phyloP scores from a whole-genome alignment of 2,113 vertebrate species.

The Spizaetus ornatus region DNA sequence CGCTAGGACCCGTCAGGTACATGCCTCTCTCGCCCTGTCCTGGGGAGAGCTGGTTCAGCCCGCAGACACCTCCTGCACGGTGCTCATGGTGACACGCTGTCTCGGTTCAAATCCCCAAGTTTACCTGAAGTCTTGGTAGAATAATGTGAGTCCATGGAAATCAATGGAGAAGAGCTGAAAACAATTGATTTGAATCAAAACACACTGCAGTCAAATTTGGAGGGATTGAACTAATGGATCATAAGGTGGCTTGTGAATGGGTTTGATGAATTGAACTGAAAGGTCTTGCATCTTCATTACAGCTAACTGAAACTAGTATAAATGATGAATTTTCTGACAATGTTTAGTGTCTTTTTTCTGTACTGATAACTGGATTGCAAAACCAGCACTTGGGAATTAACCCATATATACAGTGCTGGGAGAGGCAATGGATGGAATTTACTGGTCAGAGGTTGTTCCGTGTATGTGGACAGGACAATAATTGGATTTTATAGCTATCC shows the following conservation, averaged over 20 bases:
- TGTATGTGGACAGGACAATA: not conserved
- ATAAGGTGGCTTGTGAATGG: slow-evolving; percentile 64
- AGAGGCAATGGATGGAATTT: not conserved
- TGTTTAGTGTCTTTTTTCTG: not conserved
- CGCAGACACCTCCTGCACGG: fast-evolving
- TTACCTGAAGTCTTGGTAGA: not conserved
- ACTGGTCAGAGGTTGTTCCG: not conserved
- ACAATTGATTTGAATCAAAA: slow-evolving; percentile 70
- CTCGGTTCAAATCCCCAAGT: not conserved
- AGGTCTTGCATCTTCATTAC: slow-evolving; percentile 66
- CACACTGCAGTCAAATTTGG: slow-evolving; percentile 60
- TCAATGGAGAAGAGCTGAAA: slow-evolving; percentile 66
- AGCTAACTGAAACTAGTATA: slow-evolving; percentile 42
- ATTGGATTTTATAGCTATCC: not conserved
- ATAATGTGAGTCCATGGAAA: slow-evolving; percentile 46
- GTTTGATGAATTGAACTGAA: slow-evolving; percentile 62
- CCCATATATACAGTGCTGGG: not conserved
- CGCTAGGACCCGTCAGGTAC: not conserved
- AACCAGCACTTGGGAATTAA: not conserved
- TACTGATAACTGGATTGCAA: slow-evolving; percentile 8
- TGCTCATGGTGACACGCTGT: fast-evolving
- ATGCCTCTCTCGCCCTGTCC: not conserved
- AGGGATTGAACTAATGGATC: slow-evolving; percentile 64
- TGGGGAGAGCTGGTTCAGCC: not conserved
- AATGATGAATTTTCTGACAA: slow-evolving; percentile 48